Evolutionary conservation across 2,888 invertebrate species (phyloP).

Genomic region (Xanthia icteritia): DNA sequence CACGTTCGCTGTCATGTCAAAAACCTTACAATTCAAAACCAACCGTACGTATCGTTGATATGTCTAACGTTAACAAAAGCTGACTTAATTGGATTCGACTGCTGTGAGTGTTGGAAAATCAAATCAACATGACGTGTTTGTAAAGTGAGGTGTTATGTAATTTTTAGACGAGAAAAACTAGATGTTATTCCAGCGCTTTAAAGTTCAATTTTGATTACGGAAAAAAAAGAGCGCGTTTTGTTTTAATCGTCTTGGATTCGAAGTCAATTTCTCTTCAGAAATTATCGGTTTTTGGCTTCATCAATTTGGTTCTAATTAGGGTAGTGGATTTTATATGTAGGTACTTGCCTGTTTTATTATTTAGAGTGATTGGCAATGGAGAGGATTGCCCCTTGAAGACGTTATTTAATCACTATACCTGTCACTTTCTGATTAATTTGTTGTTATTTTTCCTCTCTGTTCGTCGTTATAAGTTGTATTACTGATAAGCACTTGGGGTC

Average conservation of each 20-base stretch:
- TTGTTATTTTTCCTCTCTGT: background rate
- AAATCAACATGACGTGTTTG: constrained; percentile 70
- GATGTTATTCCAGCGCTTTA: constrained; percentile 23
- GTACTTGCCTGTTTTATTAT: constrained; percentile 10
- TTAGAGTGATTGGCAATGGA: constrained; percentile 19
- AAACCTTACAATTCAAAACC: constrained; percentile 72
- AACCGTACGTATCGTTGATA: constrained; percentile 63
- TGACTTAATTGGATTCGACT: constrained; percentile 76
- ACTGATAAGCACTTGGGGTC: background rate
- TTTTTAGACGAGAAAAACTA: constrained; percentile 38
- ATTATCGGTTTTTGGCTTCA: constrained; percentile 13
- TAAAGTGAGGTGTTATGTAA: constrained; percentile 62
- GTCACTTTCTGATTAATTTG: background rate
- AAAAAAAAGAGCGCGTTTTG: constrained; percentile 12
- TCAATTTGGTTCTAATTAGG: constrained; percentile 8
- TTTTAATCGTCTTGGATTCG: constrained; percentile 43
- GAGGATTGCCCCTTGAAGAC: background rate
- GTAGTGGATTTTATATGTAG: constrained; percentile 1
- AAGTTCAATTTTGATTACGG: constrained; percentile 43
- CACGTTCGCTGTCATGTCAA: constrained; percentile 70
- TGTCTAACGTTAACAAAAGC: constrained; percentile 76
- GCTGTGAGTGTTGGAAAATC: constrained; percentile 72
- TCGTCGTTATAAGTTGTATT: background rate
- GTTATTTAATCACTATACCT: background rate
- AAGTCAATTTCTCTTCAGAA: constrained; percentile 39